Percentiles rank a stretch among this genome's conserved stretches.
Conservation (phyloP, 2,113 vertebrate species). For the Oostethus manadensis region DNA sequence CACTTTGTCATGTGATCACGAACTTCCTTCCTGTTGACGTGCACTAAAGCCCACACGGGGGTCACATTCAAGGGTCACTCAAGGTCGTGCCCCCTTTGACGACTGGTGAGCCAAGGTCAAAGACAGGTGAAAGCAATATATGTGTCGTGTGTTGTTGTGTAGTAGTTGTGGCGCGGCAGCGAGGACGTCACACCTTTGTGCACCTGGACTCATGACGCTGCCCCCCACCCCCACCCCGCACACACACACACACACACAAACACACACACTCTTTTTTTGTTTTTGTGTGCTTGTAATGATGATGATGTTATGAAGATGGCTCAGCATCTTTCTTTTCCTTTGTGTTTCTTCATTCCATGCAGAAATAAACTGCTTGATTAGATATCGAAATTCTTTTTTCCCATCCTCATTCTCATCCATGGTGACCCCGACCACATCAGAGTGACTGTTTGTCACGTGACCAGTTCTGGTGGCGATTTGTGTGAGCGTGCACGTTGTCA, state of each 20-base stretch:
- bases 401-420: conserved; percentile 19
- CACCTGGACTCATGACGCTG: conserved; percentile 99
- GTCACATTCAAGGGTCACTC: too few relatives aligned
- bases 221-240: conserved; percentile 90
- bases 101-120: conserved; percentile 55
- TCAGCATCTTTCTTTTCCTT: conserved; percentile 79
- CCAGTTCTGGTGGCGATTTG: too few relatives aligned
- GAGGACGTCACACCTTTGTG: conserved; percentile 72
- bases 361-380: conserved; percentile 81
- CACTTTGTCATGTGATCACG: neutral
- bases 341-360: conserved; percentile 80
- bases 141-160: conserved; percentile 87
- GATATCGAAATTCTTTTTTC: conserved; percentile 77
- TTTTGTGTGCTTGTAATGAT: conserved; percentile 41
- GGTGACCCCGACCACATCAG: neutral
- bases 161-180: conserved; percentile 82
- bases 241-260: too few relatives aligned
- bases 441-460: neutral
- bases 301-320: neutral
- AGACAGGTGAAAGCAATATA: conserved; percentile 95
- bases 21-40: neutral
- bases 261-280: conserved; percentile 21
- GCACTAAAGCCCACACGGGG: neutral
- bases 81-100: too few relatives aligned
- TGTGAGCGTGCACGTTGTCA: too few relatives aligned